Base-by-base conservation (phyloP, 2,797 vertebrate species). In the Micropoecilia bifurca region DNA sequence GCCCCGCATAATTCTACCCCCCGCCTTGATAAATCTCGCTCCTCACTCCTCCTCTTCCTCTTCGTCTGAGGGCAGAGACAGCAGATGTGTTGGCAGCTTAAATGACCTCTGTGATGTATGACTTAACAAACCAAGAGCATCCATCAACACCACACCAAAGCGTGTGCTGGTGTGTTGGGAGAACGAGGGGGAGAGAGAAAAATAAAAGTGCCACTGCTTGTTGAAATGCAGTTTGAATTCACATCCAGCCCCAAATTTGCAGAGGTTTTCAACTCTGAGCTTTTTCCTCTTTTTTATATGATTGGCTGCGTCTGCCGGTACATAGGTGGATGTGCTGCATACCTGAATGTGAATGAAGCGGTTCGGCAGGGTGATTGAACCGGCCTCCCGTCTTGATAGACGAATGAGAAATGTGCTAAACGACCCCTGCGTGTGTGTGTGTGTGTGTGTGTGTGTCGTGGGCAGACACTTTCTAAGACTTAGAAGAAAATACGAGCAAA, bases 91-190 rank as follows among this genome's bases (percentile, higher is more conserved):
- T 96, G 97, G 97, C 96, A 97, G 96, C 95, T 97, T 96, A 97
- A 97, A 97, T 97, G 96, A 96, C 96, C 96, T 95, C 96, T 95
- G 96, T 97, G 98, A 98, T 98, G 96, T 96, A 98, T 96, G 95
- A 96, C 95, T 97, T 97, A 96, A 97, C 97, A 97, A 97, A 97
- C 88, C 95, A 92, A 93, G 93, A 94, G 95, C 97, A 97, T 97
- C 97, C 96, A 97, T 97, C 97, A 97, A 94, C 95, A 93, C 82
- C 74, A 77, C 50, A 80, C 78, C 80, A 68, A 72, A 82, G 63
- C 45, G 53, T 85, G 78, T 88, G 74, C 81, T 28, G 69, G 71
- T 79, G 69, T 68, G 63, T 76, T 28, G 33, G 47, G 78, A 7
- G 20, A 2, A 7, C 1, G 47, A 1, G 0, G 39, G 39, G 1